Base-by-base conservation (phyloP, 2,888 invertebrate genomes). In the Microctonus aethiopoides region DNA sequence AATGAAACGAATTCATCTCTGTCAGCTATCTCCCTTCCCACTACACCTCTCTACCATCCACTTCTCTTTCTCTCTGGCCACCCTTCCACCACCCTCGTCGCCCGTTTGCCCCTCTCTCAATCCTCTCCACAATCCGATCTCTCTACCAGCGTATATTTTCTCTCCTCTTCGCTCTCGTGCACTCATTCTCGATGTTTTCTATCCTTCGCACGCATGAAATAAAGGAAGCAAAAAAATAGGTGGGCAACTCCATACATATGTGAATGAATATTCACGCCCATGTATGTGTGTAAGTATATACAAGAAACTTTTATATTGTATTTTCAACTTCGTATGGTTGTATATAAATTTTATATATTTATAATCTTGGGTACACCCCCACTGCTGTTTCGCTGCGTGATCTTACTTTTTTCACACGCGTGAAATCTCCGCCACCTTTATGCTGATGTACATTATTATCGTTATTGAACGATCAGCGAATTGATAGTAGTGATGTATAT, bases 1-100 rank as follows among this genome's bases (percentile, higher is more conserved):
- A 87, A 87, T 87, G 87, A 87, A 87, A 87, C 87, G 86, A 87
- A 87, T 87, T 87, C 87, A 87, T 87, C 87, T 87, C 86, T 87
- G 87, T 87, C 87, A 87, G 71, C 80, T 41, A 16, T 10, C 6
- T 41, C 66, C 66, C 66, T 24, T 84, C 84, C 83, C 83, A 83
- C 84, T 77, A 74, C 68, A 68, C 78, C 76, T 75, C 76, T 71
- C 73, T 74, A 73, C 74, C 73, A 72, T 73, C 75, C 74, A 68
- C 72, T 75, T 75, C 75, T 73, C 72, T 67, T 68, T 72, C 72
- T 71, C 73, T 71, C 36, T 54, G 67, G 54, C 54, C 68, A 56
- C 68, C 46, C 46, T 16, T 60, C 78, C 77, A 76, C 80, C 76
- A 75, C 72, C 76, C 77, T 76, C 4, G 5, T 46, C 5, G 13